Conservation (phyloP, 2,113 vertebrate genomes). For the Cnemophilus loriae region DNA sequence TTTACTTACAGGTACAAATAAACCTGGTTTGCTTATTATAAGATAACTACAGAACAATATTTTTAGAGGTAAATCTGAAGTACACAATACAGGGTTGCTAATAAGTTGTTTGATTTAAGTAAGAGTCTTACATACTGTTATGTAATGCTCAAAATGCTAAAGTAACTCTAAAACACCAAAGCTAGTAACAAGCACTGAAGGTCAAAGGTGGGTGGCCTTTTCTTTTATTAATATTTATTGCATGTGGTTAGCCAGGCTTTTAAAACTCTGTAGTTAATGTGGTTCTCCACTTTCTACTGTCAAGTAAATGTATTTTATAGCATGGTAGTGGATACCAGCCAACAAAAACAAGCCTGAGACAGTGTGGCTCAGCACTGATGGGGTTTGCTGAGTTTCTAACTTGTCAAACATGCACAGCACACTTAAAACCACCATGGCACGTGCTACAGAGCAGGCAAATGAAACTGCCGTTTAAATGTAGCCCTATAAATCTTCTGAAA, state of each 20-base stretch:
- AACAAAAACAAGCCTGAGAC: constrained; percentile 70
- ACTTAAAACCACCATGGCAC: constrained; percentile 61
- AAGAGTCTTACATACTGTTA: constrained; percentile 26
- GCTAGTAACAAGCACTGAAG: constrained; percentile 55
- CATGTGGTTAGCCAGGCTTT: constrained; percentile 68
- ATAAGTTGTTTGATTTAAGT: neutral
- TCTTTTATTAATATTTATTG: constrained; percentile 74
- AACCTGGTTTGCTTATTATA: neutral
- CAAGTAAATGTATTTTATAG: constrained; percentile 72
- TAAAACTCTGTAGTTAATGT: constrained; percentile 67
- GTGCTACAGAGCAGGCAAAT: constrained; percentile 37
- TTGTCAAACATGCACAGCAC: constrained; percentile 68
- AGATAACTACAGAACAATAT: neutral
- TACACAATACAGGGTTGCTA: neutral
- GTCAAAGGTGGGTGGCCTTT: constrained; percentile 71
- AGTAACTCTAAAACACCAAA: constrained; percentile 40
- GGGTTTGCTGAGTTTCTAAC: constrained; percentile 51
- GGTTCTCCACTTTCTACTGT: constrained; percentile 68
- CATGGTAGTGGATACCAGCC: constrained; percentile 68
- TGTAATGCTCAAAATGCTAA: constrained; percentile 9
- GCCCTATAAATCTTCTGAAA: constrained; percentile 23
- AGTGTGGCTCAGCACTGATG: constrained; percentile 11
- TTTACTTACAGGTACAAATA: neutral
- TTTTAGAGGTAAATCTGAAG: neutral
- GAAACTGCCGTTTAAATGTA: constrained; percentile 36